These are phyloP conservation scores for Diplosoma virens DNA, from an alignment of 23 tunicate genomes.

Conservation along the genomic window DNA sequence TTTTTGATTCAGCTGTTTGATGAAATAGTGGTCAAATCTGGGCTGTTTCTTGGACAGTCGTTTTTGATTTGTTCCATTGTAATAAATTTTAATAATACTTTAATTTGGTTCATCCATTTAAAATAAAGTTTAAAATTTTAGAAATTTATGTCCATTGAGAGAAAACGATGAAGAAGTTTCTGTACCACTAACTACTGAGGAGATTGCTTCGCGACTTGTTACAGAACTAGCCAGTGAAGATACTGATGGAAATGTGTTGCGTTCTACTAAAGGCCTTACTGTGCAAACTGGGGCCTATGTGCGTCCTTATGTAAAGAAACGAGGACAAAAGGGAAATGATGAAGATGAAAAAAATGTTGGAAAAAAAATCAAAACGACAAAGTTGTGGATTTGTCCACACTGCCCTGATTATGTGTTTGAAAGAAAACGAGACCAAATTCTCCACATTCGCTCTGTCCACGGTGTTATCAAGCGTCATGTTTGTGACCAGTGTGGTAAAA, in stretches of 20 bases:
- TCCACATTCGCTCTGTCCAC: slow-evolving; percentile 34
- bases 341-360: background rate
- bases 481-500: slow-evolving; percentile 64
- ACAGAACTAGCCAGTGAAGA: background rate
- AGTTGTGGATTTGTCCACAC: slow-evolving; percentile 45
- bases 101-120: no score
- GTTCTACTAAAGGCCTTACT: slow-evolving; percentile 16
- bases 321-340: background rate
- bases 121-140: no score
- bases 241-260: background rate
- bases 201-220: background rate
- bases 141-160: no score
- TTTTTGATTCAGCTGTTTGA: no score
- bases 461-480: slow-evolving; percentile 41
- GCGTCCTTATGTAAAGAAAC: background rate
- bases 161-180: background rate
- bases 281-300: slow-evolving; percentile 2
- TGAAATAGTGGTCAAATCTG: no score
- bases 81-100: no score
- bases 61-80: no score
- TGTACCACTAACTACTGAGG: background rate
- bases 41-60: no score
- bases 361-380: background rate
- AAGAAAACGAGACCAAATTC: slow-evolving; percentile 46
- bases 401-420: slow-evolving; percentile 61